Evolutionary conservation across 2,888 invertebrate species (phyloP), one percentile per base, ranked within the genome.

Genomic region (Sarcophaga variegata): DNA sequence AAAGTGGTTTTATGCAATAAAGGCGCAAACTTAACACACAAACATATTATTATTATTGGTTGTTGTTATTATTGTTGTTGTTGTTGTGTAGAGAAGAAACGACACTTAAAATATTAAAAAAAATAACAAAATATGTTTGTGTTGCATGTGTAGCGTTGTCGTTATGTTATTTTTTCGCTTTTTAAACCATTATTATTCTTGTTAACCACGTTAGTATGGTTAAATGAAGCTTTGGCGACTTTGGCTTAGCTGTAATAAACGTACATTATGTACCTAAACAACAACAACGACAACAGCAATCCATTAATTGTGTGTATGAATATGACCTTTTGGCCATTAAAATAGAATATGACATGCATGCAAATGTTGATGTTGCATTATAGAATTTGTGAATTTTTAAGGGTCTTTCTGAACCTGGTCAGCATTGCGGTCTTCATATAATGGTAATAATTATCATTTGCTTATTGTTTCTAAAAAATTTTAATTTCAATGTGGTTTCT

Each of bases 111-210:
- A 45, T 20, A 17, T 17, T 4, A 69, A 67, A 10, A 17, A 67
- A 71, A 66, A 77, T 47, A 54, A 45, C 37, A 49, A 66, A 47
- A 67, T 69, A 59, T 67, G n/a, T 60, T 27, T 81, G 49, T 75
- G 59, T 59, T 66, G 77, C 83, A 37, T 81, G 54, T 71, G 62
- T 79, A 72, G 49, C 71, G 20, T 77, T 22, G 54, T 17, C 49
- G 14, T 66, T 76, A 27, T 22, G 54, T 74, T 54, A 14, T 54
- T 12, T 54, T 54, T 54, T 77, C 45, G 64, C 47, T 62, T 87
- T 20, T 87, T 63, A 81, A 87, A 81, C 81, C 79, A 87, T 87
- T 87, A 87, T 87, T 79, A 14, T 84, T 87, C 66, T 76, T 79
- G 71, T 74, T 84, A 76, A 87, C 81, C 66, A 79, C 76, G 75